Evolutionary conservation across 2,888 invertebrate genomes (phyloP), one percentile per base, ranked within the genome.

Genomic region (Ctenicera cuprea): DNA sequence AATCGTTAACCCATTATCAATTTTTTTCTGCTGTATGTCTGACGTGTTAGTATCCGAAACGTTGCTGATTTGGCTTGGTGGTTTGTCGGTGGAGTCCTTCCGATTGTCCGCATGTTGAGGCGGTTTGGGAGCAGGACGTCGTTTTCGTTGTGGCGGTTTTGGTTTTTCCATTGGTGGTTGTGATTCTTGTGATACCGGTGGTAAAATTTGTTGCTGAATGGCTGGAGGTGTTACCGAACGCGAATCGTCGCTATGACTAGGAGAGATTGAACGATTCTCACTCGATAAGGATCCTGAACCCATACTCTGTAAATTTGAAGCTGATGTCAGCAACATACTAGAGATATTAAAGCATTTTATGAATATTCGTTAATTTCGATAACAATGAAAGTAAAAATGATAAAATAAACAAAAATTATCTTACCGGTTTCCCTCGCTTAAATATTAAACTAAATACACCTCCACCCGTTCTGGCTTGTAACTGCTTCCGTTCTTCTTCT

Each of bases 181-280:
- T 9, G 41, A 86, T 83, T 80, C 87, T 73, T 83, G 83, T 11
- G 79, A 78, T 9, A 81, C 79, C 5, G 82, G 66, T 4, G 81
- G 77, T 8, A 82, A 77, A 2, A 84, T 80, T 75, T 80, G 78
- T 59, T 80, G 81, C 57, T 82, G 84, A 9, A 85, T 80, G 7
- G 80, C 83, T n/a, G 87, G 87, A 0, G 87, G 87, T 12, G 87
- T 87, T 18, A 86, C 86, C 11, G 87, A 87, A 69, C 87, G 82
- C 11, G 89, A 89, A 76, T 90, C 90, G 79, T 91, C 91, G 79
- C 91, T 91, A 62, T 90, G 88, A n/a, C 90, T 89, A 3, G 91
- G 91, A 30, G 91, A 91, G 76, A 89, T 86, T 48, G 87, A 87
- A 70, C 87, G 83, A 69, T 85, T 87, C 62, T 87, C 87, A 77